Conservation (phyloP, 2,797 vertebrate species). For the Dromococcyx pavoninus region DNA sequence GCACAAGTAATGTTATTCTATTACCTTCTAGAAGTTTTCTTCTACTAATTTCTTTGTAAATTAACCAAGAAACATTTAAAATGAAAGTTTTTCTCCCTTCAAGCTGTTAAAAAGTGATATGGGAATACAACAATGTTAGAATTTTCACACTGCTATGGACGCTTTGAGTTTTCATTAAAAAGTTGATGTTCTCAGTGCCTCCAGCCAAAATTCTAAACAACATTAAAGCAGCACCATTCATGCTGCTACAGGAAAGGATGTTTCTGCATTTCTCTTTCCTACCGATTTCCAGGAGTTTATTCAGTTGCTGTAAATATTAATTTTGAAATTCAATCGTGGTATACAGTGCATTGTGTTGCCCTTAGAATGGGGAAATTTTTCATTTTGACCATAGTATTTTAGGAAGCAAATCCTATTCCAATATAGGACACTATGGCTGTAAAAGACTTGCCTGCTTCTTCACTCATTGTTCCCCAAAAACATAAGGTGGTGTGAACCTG, state of each 20-base stretch:
- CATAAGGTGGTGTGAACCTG: background rate
- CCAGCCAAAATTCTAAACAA: constrained; percentile 53
- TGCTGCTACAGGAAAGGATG: constrained; percentile 1
- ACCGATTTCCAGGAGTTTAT: background rate
- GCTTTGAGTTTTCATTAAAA: constrained; percentile 62
- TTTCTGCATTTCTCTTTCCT: background rate
- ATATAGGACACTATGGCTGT: background rate
- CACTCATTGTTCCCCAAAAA: background rate
- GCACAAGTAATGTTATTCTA: constrained; percentile 32
- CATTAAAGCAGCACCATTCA: constrained; percentile 30
- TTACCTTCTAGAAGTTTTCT: constrained; percentile 60
- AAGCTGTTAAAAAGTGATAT: constrained; percentile 62
- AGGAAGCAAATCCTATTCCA: background rate
- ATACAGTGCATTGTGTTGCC: background rate
- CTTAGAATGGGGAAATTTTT: background rate
- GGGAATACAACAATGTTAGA: constrained; percentile 31
- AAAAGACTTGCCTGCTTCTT: background rate
- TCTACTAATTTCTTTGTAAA: constrained; percentile 71
- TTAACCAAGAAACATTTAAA: constrained; percentile 71
- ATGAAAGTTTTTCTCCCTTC: constrained; percentile 46
- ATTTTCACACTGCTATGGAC: constrained; percentile 54
- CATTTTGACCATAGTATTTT: background rate
- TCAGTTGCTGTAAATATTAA: background rate
- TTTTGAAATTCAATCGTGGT: background rate
- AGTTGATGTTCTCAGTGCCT: constrained; percentile 41